Evolutionary conservation across 1,140 invertebrate genomes (phyloP), one percentile per base, ranked within the genome.

Genomic region (Cylas formicarius): DNA sequence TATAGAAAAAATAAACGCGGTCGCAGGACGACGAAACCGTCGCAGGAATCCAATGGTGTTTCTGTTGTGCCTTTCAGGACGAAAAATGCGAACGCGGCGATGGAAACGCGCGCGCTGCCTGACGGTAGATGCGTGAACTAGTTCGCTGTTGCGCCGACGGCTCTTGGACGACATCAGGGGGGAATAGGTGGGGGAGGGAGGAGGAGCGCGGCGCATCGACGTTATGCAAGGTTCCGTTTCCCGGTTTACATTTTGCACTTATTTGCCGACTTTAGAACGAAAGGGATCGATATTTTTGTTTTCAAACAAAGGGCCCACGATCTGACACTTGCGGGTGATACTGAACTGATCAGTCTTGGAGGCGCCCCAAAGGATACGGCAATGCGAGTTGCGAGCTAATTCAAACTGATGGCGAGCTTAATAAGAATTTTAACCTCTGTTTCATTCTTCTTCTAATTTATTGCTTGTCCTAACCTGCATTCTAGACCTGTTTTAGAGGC

Each of bases 61-160:
- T 22, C 34, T 48, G 39, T 48, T 48, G 46, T 48, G 39, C 40
- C 46, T 14, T 26, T 38, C 46, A 48, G 46, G 46, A 48, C 33
- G 27, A 35, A 37, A 34, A 32, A n/a, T n/a, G n/a, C n/a, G n/a
- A 13, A 26, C 4, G 17, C 10, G 17, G 21, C 18, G 24, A 38
- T 11, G 6, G 36, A 21, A 22, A 41, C 44, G 27, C 7, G 16
- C 29, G 45, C 44, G 50, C 40, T 23, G 23, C 34, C 50, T 44
- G 13, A 40, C 40, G 48, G 39, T 22, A 20, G 43, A 22, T 31
- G 14, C 10, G 9, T 8, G 35, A 39, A 43, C 32, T 33, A 32
- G 3, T 19, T 16, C 22, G 9, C 23, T 14, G 36, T 28, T 36
- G 13, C 27, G 36, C 10, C 23, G 7, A 10, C 10, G 37, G 34